Evolutionary conservation across 2,888 invertebrate species (phyloP), one percentile per base, ranked within the genome.

Genomic region (Spisula subtruncata): DNA sequence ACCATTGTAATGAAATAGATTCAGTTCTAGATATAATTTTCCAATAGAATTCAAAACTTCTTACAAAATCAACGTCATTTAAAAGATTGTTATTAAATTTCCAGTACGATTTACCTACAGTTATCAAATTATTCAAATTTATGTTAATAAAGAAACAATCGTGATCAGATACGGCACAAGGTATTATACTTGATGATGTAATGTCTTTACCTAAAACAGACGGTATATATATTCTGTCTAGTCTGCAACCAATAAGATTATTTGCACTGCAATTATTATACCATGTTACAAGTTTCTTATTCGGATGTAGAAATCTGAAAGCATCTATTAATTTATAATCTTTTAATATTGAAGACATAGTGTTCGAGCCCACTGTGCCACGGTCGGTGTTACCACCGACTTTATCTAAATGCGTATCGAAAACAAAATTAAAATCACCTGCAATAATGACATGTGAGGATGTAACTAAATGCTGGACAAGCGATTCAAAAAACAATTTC

Each of bases 381-480:
- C 75, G 41, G 32, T 89, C 80, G 46, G 54, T 35, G 56, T 85
- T 83, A 16, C 90, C 90, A 18, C 91, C 90, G 20, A 90, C 18
- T 83, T 89, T 89, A 51, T 91, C 87, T 0, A 89, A 51, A 1
- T 41, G 32, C 8, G 86, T 46, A 80, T 89, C 85, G n/a, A 81
- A 79, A 66, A 91, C 85, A 71, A 75, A 91, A 81, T 91, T 91
- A 84, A 87, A 91, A 80, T 91, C 91, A 10, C 91, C 91, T 60
- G 20, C 71, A 41, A 91, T 32, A 51, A 88, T 83, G 8, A 91
- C 14, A 60, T 82, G 32, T n/a, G 79, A 46, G 35, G 84, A 81
- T 18, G 85, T 85, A 20, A 82, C 82, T 25, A 90, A 83, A 71
- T 89, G 48, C 41, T 41, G 80, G 20, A 18, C n/a, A 0, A 91